phyloP scores from a whole-genome alignment of 2,113 vertebrate species.

The Xyrauchen texanus region DNA sequence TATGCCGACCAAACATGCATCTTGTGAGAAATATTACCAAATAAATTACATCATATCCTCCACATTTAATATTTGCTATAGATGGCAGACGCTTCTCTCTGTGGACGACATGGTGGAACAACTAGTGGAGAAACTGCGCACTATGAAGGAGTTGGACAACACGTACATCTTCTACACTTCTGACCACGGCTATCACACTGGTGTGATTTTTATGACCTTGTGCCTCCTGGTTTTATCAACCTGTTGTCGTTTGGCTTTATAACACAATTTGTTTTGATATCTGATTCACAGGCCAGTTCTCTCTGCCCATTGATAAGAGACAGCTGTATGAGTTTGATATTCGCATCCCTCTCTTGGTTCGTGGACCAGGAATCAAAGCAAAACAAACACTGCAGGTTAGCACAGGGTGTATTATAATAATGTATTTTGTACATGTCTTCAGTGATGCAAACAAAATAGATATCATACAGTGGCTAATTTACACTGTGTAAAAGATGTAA shows the following conservation, averaged over 20 bases:
- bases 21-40: not conserved
- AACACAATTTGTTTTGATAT: not conserved
- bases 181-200: constrained; percentile 81
- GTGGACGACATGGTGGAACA: constrained; percentile 79
- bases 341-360: constrained; percentile 74
- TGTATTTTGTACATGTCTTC: not conserved
- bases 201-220: constrained; percentile 49
- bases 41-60: not conserved
- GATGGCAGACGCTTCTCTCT: constrained; percentile 79
- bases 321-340: constrained; percentile 83
- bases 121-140: constrained; percentile 74
- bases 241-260: not conserved
- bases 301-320: constrained; percentile 78
- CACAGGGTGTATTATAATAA: not conserved
- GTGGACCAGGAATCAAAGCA: constrained; percentile 76
- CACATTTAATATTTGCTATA: constrained; percentile 39
- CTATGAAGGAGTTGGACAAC: constrained; percentile 71
- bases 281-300: constrained; percentile 74
- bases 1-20: constrained; percentile 37
- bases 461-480: no score
- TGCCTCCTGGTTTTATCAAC: not conserved
- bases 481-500: no score
- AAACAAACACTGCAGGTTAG: constrained; percentile 71
- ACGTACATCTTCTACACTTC: constrained; percentile 80
- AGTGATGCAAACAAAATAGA: no score